Evolutionary conservation across 2,888 invertebrate species (phyloP), one percentile per base, ranked within the genome.

Genomic region (Magallana nippona): DNA sequence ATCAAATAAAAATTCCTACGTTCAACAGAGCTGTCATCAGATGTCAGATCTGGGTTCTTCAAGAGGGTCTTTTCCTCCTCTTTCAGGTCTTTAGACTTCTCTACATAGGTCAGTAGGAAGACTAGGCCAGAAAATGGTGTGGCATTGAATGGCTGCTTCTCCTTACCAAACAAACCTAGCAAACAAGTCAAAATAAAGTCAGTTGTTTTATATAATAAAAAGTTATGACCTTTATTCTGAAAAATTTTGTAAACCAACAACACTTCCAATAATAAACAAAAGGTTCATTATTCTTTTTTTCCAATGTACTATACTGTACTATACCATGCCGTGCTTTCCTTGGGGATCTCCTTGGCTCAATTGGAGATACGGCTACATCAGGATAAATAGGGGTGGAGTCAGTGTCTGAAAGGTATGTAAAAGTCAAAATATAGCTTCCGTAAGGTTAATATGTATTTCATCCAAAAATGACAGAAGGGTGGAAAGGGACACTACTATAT

Each of bases 41-140:
- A 87, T 0, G 92, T 91, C 1, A 89, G 87, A 19, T 92, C 91
- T 8, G 90, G 89, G 22, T 88, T 88, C 44, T 87, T 82, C 10
- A 92, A 55, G 60, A 91, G 81, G 55, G 86, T 85, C 78, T 89
- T 91, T 83, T 92, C 92, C n/a, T 87, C 83, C 10, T 85, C 84
- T 58, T 86, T 82, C 78, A 91, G 87, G 56, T 90, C 91, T 2
- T 80, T 81, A 1, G 89, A 86, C 82, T 92, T 93, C 22, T 91
- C 90, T 10, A 91, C 90, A 78, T 92, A 88, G 1, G 93, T 92
- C 78, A 93, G 85, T 15, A 93, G 84, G 82, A 93, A 92, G 2
- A 85, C 83, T 60, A 91, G 88, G 0, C 91, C 92, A 32, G 82
- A 60, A 86, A 93, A 93, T 27, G 93, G 83, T 27, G 86, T 87